Evolutionary conservation across 2,113 vertebrate genomes (phyloP).

Genomic region (Spilogale gracilis): DNA sequence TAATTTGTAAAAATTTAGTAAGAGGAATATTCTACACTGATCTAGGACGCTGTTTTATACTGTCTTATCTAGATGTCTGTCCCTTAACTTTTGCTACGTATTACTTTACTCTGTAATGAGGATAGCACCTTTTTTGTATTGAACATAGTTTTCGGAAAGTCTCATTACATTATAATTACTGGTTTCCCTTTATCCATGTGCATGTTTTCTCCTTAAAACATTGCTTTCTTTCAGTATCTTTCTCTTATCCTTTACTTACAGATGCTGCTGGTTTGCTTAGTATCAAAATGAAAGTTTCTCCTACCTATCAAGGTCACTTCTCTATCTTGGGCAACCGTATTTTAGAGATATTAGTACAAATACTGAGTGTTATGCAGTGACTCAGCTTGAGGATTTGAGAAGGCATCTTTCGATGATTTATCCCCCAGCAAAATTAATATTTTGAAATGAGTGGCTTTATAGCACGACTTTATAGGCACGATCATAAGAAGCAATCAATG

Average conservation of each 20-base stretch:
- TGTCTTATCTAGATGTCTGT: background rate
- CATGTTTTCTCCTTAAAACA: background rate
- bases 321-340: background rate
- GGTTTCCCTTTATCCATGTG: background rate
- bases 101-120: background rate
- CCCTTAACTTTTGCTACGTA: background rate
- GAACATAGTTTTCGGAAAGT: background rate
- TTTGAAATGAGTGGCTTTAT: background rate
- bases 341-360: background rate
- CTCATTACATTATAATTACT: background rate
- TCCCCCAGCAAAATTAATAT: background rate
- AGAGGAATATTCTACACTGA: background rate
- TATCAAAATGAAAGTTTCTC: background rate
- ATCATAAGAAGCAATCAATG: background rate
- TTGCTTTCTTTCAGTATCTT: background rate
- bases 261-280: background rate
- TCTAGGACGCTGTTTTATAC: background rate
- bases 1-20: background rate
- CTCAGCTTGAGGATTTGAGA: background rate
- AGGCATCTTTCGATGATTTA: background rate
- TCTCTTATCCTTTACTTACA: constrained; percentile 33
- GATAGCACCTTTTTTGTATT: background rate
- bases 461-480: background rate
- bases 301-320: background rate
- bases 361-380: background rate